These are phyloP conservation scores for Drosophila asahinai DNA, from an alignment of 1,140 invertebrate species.

Conservation along the genomic window DNA sequence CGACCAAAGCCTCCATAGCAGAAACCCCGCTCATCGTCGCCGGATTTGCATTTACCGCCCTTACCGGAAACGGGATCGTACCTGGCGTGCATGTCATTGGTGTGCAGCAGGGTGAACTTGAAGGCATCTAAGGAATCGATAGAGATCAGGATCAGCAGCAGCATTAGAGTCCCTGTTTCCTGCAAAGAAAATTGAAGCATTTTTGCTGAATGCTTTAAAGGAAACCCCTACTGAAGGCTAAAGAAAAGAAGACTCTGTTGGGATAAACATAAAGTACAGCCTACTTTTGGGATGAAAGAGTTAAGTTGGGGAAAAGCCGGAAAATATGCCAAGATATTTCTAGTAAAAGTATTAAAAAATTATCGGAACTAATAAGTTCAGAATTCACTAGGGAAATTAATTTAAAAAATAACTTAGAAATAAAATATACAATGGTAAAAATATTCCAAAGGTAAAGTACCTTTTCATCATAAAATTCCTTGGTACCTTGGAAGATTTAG, in stretches of 20 bases:
- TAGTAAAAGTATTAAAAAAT: too few species aligned
- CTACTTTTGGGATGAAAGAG: slow-evolving; percentile 13
- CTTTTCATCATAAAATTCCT: too few species aligned
- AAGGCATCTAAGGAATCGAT: neutral
- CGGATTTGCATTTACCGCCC: slow-evolving; percentile 87
- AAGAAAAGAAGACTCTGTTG: slow-evolving; percentile 7
- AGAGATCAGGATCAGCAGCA: neutral
- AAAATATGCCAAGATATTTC: slow-evolving; percentile 14
- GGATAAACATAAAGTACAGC: neutral
- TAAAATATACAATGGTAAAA: too few species aligned
- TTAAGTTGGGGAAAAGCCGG: neutral
- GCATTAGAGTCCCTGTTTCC: neutral
- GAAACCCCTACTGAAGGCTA: slow-evolving; percentile 11
- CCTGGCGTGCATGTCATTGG: slow-evolving; percentile 95
- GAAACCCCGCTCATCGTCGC: slow-evolving; percentile 85
- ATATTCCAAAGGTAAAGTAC: too few species aligned
- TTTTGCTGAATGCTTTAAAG: neutral
- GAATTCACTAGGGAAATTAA: too few species aligned
- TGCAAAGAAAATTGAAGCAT: slow-evolving; percentile 4
- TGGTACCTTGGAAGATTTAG: too few species aligned
- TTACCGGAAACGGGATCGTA: slow-evolving; percentile 91
- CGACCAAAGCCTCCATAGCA: slow-evolving; percentile 94
- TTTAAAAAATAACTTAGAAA: too few species aligned
- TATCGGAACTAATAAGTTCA: too few species aligned
- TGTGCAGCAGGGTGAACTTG: slow-evolving; percentile 90